Base-by-base conservation (phyloP, 2,888 invertebrate species). In the Rhimphoctona megacephalus region DNA sequence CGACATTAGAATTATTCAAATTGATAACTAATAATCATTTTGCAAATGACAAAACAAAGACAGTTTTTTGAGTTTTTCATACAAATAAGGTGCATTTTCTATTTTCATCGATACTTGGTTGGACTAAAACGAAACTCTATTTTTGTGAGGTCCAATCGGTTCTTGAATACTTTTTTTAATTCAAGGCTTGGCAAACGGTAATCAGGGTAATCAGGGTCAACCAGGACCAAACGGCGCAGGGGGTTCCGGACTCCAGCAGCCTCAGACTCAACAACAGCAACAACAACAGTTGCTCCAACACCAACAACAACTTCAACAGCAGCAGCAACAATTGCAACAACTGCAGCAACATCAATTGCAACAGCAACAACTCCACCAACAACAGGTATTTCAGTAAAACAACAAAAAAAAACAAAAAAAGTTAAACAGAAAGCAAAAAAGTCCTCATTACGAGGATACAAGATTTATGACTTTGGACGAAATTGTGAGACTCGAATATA, bases 271-370 rank as follows among this genome's bases (percentile, higher is more conserved):
- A 52, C 88, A 87, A 30, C 88, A 88, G 67, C 95, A 95, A 89
- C 95, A 95, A 90, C 95, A 95, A 80, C 90, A 95, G 88, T 36
- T 90, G 80, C 94, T 96, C 89, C 95, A 93, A 86, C 94, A 94
- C 80, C 92, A 92, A 79, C 93, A 95, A 82, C 95, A 95, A 25
- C 95, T 94, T 73, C 89, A 95, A 54, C 92, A 93, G 88, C 95
- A 95, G 88, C 95, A 95, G 89, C 96, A 96, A 90, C 95, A 96
- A 90, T 95, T 95, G 74, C 96, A 96, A 84, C 93, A 95, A 89
- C 95, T 96, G 91, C 96, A 95, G 90, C 94, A 93, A 52, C 94
- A 94, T 84, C 94, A 94, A 89, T 92, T 94, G 90, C 95, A 96
- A 89, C 94, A 94, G 83, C 94, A 95, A 83, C 95, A 95, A 52